These are phyloP conservation scores for Cariama cristata DNA, from an alignment of 2,113 vertebrate genomes.

Conservation along the genomic window DNA sequence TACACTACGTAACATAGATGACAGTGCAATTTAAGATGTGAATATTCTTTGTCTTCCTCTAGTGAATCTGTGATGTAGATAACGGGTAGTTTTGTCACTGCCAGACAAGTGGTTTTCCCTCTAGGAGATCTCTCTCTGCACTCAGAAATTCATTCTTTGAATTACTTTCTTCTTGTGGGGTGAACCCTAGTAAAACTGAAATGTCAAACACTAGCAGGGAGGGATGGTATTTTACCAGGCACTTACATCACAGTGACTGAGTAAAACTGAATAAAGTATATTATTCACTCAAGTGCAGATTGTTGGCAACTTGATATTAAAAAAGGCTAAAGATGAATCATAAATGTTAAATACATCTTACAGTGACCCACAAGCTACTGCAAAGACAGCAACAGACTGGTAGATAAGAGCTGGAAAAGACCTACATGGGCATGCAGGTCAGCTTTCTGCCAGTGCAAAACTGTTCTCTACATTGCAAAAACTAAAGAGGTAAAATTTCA, in stretches of 20 bases:
- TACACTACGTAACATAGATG: neutral
- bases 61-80: neutral
- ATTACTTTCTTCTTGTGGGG: neutral
- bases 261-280: conserved; percentile 38
- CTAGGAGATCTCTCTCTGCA: neutral
- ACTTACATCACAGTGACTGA: conserved; percentile 2
- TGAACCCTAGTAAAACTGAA: conserved; percentile 47
- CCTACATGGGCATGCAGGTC: neutral
- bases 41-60: conserved; percentile 31
- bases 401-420: neutral
- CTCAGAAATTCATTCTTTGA: conserved; percentile 25
- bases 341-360: conserved; percentile 10
- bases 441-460: neutral
- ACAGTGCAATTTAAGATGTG: neutral
- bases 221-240: conserved; percentile 18
- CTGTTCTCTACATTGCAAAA: neutral
- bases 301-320: conserved; percentile 17
- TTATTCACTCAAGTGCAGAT: conserved; percentile 37
- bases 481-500: neutral
- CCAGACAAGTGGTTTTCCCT: neutral
- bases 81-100: neutral
- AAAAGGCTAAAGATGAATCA: conserved; percentile 23
- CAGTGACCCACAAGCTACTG: neutral
- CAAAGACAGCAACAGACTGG: neutral
- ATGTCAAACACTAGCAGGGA: conserved; percentile 32